phyloP scores from a whole-genome alignment of 2,113 vertebrate species.

The Arenaria interpres region DNA sequence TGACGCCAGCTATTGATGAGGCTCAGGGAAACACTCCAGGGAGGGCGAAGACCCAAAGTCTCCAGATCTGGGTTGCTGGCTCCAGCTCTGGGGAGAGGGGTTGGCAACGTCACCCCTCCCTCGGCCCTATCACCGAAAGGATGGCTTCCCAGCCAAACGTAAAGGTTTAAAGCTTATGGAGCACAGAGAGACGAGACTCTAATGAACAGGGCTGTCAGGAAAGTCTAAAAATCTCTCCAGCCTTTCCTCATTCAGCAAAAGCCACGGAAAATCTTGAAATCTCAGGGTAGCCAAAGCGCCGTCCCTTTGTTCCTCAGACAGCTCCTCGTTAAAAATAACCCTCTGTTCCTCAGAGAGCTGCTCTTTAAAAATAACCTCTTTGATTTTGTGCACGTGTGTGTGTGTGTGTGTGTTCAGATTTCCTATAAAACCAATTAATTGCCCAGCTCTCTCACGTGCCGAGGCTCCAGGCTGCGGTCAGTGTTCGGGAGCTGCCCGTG shows the following conservation, averaged over 20 bases:
- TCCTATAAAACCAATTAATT: background rate
- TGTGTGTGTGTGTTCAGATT: background rate
- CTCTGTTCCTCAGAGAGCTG: background rate
- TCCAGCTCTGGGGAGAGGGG: background rate
- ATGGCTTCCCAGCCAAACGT: background rate
- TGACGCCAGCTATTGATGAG: background rate
- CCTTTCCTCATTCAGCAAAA: background rate
- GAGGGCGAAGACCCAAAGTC: background rate
- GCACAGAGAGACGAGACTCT: background rate
- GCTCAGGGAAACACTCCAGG: background rate
- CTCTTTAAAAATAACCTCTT: background rate
- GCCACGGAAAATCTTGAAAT: background rate
- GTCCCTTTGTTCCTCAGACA: background rate
- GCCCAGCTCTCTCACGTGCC: background rate
- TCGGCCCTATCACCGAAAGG: fast-evolving
- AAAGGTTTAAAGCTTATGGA: background rate
- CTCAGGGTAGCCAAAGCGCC: background rate
- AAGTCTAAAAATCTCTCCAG: background rate
- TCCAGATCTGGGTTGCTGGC: background rate
- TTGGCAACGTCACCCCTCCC: background rate
- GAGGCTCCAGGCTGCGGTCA: background rate
- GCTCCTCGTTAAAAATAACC: background rate
- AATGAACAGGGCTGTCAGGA: background rate
- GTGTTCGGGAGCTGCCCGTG: background rate
- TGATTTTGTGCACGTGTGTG: background rate